phyloP scores from a whole-genome alignment of 2,797 vertebrate genomes.

The Eleutherodactylus coqui region DNA sequence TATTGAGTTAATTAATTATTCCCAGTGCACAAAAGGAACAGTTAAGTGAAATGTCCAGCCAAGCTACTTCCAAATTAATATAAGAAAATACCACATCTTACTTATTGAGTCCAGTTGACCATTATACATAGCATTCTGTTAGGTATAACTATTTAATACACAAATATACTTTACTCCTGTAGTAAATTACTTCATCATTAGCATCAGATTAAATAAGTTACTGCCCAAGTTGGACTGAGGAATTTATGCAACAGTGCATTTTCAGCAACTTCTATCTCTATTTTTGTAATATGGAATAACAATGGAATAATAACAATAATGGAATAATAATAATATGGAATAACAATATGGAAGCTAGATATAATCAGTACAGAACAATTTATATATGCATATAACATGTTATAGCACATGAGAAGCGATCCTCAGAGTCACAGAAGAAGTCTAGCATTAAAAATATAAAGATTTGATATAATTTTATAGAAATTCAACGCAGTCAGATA shows the following conservation, averaged over 20 bases:
- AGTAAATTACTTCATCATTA: background rate
- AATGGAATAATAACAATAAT: too few relatives aligned
- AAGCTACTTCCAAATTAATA: background rate
- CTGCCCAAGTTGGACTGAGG: background rate
- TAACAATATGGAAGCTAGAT: background rate
- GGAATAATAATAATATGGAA: too few relatives aligned
- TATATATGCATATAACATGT: background rate
- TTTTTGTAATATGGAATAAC: background rate
- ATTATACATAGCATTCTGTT: background rate
- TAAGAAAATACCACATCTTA: background rate
- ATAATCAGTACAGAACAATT: background rate
- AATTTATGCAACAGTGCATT: background rate
- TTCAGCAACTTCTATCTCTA: background rate
- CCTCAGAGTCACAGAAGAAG: too few relatives aligned
- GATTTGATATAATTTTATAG: background rate
- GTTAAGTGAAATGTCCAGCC: background rate
- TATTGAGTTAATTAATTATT: background rate
- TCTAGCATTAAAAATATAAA: background rate
- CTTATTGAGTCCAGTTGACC: background rate
- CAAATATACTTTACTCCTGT: background rate
- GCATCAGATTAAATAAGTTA: background rate
- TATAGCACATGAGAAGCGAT: background rate
- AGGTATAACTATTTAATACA: background rate
- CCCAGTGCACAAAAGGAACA: background rate
- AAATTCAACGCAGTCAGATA: background rate